phyloP scores from a whole-genome alignment of 1,140 invertebrate species.

The Littorina saxatilis region DNA sequence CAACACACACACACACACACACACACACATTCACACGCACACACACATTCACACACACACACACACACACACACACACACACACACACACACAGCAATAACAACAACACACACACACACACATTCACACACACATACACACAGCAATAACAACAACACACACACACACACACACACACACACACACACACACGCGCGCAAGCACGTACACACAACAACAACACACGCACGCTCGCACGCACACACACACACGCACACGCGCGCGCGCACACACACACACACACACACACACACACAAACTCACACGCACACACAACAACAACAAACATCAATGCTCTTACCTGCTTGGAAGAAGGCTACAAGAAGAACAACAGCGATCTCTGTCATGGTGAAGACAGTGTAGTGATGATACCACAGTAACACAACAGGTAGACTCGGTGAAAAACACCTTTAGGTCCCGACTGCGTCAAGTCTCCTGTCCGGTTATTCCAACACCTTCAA shows the following conservation, averaged over 20 bases:
- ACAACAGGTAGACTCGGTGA: no score
- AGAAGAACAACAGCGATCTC: no score
- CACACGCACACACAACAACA: neutral
- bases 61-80: slow-evolving; percentile 1
- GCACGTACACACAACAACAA: no score
- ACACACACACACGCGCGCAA: no score
- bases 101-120: neutral
- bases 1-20: no score
- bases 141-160: neutral
- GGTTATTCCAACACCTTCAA: no score
- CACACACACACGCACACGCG: neutral
- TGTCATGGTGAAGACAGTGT: no score
- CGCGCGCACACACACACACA: neutral
- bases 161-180: neutral
- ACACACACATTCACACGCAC: no score
- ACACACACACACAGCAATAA: neutral
- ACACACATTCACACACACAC: neutral
- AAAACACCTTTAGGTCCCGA: no score
- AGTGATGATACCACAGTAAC: no score
- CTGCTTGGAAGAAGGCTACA: no score
- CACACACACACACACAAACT: neutral
- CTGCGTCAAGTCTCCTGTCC: no score
- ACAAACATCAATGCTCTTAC: neutral
- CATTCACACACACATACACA: neutral
- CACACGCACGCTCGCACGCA: neutral